Conservation (phyloP, 2,888 invertebrate species). For the Amaurobius ferox region DNA sequence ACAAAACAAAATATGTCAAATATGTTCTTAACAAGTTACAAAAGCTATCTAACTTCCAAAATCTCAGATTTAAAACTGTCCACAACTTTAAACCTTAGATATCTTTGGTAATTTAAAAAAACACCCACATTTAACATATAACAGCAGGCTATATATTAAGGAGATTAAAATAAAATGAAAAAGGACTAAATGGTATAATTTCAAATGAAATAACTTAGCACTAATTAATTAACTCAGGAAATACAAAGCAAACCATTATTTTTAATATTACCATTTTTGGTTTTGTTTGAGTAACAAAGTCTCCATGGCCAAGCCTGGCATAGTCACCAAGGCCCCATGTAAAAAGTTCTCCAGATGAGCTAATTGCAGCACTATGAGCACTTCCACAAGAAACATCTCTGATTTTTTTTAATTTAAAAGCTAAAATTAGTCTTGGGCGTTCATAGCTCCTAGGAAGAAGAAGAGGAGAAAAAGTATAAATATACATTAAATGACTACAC, state of each 20-base stretch:
- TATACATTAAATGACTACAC: too few species aligned
- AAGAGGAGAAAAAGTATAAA: too few species aligned
- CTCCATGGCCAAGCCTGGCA: conserved; percentile 94
- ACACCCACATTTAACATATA: background rate
- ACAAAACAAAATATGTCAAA: too few species aligned
- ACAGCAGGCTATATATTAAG: too few species aligned
- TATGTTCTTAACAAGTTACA: too few species aligned
- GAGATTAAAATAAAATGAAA: background rate
- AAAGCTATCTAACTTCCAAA: background rate
- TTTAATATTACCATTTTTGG: conserved; percentile 87
- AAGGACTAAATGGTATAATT: background rate
- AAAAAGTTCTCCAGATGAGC: conserved; percentile 92
- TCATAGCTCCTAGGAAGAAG: conserved; percentile 79
- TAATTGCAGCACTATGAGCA: conserved; percentile 95
- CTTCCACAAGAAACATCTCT: conserved; percentile 95
- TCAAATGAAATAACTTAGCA: background rate
- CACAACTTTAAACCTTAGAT: too few species aligned
- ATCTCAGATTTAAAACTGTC: background rate
- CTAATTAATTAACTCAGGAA: too few species aligned
- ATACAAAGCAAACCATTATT: background rate
- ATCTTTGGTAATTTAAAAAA: background rate
- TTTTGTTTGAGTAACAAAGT: conserved; percentile 88
- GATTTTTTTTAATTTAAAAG: conserved; percentile 89
- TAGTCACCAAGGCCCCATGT: conserved; percentile 98
- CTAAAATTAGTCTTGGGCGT: conserved; percentile 87